A percentile compares a stretch with the other conserved stretches of the same genome.
phyloP scores from a whole-genome alignment of 2,888 invertebrate species.

The Abscondita cerata region DNA sequence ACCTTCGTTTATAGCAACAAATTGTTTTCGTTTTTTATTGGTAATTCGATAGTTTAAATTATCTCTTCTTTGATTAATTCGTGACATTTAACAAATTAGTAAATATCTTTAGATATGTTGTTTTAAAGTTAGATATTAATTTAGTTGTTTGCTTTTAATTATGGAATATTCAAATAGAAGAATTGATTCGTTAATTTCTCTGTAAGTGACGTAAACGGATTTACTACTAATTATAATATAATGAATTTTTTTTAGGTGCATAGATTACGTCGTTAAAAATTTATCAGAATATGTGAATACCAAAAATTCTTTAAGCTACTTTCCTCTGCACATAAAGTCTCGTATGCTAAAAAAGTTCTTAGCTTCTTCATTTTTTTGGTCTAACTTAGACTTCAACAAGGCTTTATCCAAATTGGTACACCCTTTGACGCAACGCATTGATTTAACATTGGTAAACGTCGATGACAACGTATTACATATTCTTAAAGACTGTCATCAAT shows the following conservation, averaged over 20 bases:
- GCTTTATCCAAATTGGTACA: conserved; percentile 47
- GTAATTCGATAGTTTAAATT: too few species aligned
- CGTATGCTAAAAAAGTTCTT: conserved; percentile 48
- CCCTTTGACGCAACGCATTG: conserved; percentile 45
- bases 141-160: neutral
- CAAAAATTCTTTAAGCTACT: conserved; percentile 35
- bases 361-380: conserved; percentile 42
- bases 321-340: conserved; percentile 49
- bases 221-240: conserved; percentile 4
- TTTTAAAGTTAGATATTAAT: too few species aligned
- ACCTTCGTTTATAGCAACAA: too few species aligned
- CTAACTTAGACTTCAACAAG: conserved; percentile 42
- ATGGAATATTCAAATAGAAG: conserved; percentile 4
- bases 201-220: conserved; percentile 11
- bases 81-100: too few species aligned
- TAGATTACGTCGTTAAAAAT: conserved; percentile 45
- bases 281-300: conserved; percentile 36
- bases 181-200: conserved; percentile 4
- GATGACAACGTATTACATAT: conserved; percentile 51
- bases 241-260: conserved; percentile 34
- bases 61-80: too few species aligned
- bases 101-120: too few species aligned
- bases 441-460: conserved; percentile 48
- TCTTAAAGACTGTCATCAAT: conserved; percentile 44
- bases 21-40: too few species aligned